Conservation (phyloP, 2,113 vertebrate genomes). For the Perognathus longimembris region DNA sequence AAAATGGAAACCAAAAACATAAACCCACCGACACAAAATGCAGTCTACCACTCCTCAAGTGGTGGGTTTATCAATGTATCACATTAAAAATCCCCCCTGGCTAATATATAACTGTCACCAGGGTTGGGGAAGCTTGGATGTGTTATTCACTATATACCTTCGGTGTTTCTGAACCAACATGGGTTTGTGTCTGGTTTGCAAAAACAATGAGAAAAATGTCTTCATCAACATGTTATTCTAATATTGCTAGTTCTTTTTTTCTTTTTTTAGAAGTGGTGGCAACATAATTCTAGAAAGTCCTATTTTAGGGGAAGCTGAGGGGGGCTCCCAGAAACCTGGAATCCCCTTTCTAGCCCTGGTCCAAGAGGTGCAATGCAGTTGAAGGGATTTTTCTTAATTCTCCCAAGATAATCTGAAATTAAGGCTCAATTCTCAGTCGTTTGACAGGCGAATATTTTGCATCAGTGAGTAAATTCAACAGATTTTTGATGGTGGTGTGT, state of each 20-base stretch:
- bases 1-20: slow-evolving; percentile 42
- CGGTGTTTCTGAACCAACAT: slow-evolving; percentile 81
- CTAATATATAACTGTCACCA: slow-evolving; percentile 61
- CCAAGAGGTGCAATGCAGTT: slow-evolving; percentile 80
- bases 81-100: slow-evolving; percentile 48
- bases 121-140: not conserved
- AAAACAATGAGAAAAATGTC: slow-evolving; percentile 74
- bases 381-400: slow-evolving; percentile 83
- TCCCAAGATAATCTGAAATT: slow-evolving; percentile 73
- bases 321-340: slow-evolving; percentile 69
- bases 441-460: slow-evolving; percentile 64
- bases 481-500: slow-evolving; percentile 16
- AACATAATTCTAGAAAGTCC: slow-evolving; percentile 62
- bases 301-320: slow-evolving; percentile 43
- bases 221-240: slow-evolving; percentile 82
- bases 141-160: slow-evolving; percentile 73
- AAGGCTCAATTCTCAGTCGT: slow-evolving; percentile 84
- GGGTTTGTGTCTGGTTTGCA: slow-evolving; percentile 79
- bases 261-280: slow-evolving; percentile 57
- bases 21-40: slow-evolving; percentile 33
- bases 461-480: slow-evolving; percentile 79
- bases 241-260: slow-evolving; percentile 70
- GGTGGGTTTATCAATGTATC: slow-evolving; percentile 22
- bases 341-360: slow-evolving; percentile 85
- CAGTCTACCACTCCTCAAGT: slow-evolving; percentile 55